phyloP scores from a whole-genome alignment of 2,797 vertebrate genomes.

The Eospalax fontanierii region DNA sequence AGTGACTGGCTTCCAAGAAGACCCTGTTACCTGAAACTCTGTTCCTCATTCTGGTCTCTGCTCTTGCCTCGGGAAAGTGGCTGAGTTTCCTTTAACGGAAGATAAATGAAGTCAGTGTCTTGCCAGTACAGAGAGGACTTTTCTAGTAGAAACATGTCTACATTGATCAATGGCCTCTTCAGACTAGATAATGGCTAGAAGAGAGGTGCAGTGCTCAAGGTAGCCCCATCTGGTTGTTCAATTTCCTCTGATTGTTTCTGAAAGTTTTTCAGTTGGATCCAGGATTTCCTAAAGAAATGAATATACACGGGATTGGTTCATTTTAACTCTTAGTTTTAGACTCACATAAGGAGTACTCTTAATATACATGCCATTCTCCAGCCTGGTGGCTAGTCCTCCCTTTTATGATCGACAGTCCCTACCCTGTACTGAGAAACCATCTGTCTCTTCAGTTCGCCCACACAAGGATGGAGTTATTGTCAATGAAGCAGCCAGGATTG shows the following conservation, averaged over 20 bases:
- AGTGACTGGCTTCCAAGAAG: background rate
- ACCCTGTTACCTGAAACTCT: background rate
- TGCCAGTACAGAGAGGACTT: background rate
- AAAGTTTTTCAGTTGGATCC: slow-evolving; percentile 30
- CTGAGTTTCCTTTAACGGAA: background rate
- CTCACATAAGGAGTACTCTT: background rate
- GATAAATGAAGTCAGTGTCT: background rate
- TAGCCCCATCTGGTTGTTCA: background rate
- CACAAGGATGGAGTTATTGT: slow-evolving; percentile 71
- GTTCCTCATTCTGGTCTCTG: background rate
- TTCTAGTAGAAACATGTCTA: slow-evolving; percentile 1
- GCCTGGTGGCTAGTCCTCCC: background rate
- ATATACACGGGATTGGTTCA: background rate
- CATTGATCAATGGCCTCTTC: background rate
- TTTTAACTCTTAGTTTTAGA: slow-evolving; percentile 27
- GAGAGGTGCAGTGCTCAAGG: background rate
- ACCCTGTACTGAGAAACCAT: slow-evolving; percentile 78
- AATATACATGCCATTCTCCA: background rate
- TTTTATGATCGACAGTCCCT: slow-evolving; percentile 68
- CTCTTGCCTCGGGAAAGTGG: background rate
- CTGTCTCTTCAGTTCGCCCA: slow-evolving; percentile 82
- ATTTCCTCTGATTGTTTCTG: background rate
- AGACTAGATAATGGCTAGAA: slow-evolving; percentile 33
- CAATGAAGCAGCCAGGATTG: slow-evolving; percentile 68
- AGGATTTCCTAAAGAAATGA: background rate